Evolutionary conservation across 2,888 invertebrate genomes (phyloP).

Genomic region (Tachystola acroxantha): DNA sequence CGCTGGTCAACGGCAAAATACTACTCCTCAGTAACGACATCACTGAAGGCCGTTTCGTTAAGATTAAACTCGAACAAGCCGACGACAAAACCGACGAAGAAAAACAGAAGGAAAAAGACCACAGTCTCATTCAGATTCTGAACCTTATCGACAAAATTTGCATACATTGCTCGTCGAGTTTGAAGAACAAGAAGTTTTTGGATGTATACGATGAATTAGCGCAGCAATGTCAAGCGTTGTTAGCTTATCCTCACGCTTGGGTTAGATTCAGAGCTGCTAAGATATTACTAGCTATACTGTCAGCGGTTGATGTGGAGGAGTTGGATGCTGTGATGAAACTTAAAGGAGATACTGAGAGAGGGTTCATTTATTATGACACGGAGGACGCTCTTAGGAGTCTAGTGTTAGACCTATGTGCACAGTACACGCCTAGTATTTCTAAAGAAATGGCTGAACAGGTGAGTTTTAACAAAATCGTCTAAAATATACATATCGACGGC

Average conservation of each 20-base stretch:
- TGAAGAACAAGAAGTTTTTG: constrained; percentile 68
- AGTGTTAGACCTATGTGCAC: constrained; percentile 86
- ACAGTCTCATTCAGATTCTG: constrained; percentile 85
- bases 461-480: constrained; percentile 17
- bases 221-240: constrained; percentile 82
- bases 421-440: constrained; percentile 83
- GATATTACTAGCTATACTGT: constrained; percentile 85
- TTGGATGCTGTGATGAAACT: constrained; percentile 69
- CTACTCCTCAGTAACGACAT: constrained; percentile 66
- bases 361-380: constrained; percentile 81
- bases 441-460: constrained; percentile 87
- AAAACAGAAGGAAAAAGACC: constrained; percentile 82
- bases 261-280: constrained; percentile 88
- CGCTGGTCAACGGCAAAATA: constrained; percentile 76
- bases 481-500: too few relatives aligned
- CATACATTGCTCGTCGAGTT: constrained; percentile 77
- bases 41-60: constrained; percentile 80
- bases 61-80: constrained; percentile 59
- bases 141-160: constrained; percentile 84
- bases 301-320: constrained; percentile 79
- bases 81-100: constrained; percentile 70
- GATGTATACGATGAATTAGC: constrained; percentile 77
- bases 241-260: constrained; percentile 92
- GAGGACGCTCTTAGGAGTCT: constrained; percentile 81
- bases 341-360: constrained; percentile 53